Conservation (phyloP, 2,888 invertebrate species). For the Hofmannophila pseudospretella region DNA sequence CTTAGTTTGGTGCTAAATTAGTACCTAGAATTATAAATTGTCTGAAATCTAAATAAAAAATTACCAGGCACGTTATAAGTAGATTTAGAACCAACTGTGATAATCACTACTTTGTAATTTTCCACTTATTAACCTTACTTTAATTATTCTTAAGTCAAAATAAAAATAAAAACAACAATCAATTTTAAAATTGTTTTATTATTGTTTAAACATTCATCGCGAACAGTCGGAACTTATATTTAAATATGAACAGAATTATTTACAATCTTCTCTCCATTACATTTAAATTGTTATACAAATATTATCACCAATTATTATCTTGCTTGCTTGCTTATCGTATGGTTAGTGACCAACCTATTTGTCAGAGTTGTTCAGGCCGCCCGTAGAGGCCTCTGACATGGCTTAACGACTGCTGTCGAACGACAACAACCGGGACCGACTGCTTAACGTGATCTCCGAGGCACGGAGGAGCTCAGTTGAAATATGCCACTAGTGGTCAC, state of each 20-base stretch:
- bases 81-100: constrained; percentile 44
- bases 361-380: too few species aligned
- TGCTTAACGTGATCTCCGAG: too few species aligned
- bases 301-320: constrained; percentile 8
- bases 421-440: too few species aligned
- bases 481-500: too few species aligned
- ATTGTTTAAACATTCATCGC: constrained; percentile 38
- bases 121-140: constrained; percentile 8
- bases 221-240: constrained; percentile 38
- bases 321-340: too few species aligned
- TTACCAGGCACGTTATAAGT: constrained; percentile 14
- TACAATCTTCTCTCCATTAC: constrained; percentile 19
- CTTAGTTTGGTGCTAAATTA: constrained; percentile 3
- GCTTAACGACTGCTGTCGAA: too few species aligned
- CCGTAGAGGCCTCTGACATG: too few species aligned
- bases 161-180: constrained; percentile 13
- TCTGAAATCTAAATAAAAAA: neutral
- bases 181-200: constrained; percentile 21
- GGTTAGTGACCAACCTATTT: too few species aligned
- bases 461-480: too few species aligned
- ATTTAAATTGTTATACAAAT: constrained; percentile 12
- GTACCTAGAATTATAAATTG: neutral
- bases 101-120: constrained; percentile 26
- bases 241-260: constrained; percentile 34
- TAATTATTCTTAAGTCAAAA: constrained; percentile 5